A percentile compares a stretch with the other conserved stretches of the same genome.
Conservation (phyloP, 2,797 vertebrate species). For the Anolis apletophallus region DNA sequence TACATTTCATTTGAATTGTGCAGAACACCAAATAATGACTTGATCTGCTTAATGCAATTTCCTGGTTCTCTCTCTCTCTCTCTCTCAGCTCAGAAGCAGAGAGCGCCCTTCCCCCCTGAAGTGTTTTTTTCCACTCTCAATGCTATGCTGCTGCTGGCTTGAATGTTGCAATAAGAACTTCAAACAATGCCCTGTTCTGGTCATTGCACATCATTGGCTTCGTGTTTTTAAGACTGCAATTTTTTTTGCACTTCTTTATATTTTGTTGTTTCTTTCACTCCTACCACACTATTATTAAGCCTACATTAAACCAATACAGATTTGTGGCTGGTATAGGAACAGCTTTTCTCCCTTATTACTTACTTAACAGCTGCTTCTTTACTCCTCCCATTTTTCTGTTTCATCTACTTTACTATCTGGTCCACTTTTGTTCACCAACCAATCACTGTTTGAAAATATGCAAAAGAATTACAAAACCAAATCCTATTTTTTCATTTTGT, state of each 20-base stretch:
- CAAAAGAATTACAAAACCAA: too few species aligned
- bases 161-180: neutral
- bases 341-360: too few species aligned
- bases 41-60: slow-evolving; percentile 35
- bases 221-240: neutral
- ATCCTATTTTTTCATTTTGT: too few species aligned
- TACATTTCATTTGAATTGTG: slow-evolving; percentile 16
- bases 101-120: neutral
- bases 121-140: neutral
- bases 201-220: neutral
- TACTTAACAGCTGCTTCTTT: neutral
- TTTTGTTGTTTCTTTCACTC: neutral
- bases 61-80: neutral
- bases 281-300: neutral
- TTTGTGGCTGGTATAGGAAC: neutral
- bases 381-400: neutral
- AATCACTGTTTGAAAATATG: too few species aligned
- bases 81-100: neutral
- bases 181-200: neutral
- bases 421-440: neutral
- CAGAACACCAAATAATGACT: slow-evolving; percentile 27
- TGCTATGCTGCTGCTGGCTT: neutral
- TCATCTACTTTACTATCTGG: neutral
- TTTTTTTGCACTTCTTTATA: neutral
- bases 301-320: neutral